Conservation (phyloP, 1,140 invertebrate genomes). For the Trichoplusia ni region DNA sequence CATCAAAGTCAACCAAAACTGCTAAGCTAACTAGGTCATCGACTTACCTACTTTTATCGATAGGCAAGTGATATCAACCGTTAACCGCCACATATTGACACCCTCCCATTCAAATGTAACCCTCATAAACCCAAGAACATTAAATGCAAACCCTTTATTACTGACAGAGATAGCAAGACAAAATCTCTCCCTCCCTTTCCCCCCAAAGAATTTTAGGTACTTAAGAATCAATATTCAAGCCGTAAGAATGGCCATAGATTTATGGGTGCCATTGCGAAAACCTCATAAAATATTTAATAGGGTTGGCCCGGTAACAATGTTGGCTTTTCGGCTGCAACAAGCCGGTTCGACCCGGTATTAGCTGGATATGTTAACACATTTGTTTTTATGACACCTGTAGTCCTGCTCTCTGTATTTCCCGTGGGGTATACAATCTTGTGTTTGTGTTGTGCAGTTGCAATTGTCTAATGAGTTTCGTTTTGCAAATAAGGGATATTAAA, state of each 20-base stretch:
- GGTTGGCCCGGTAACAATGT: conserved; percentile 12
- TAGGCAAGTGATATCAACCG: too few species aligned
- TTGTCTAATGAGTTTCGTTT: too few species aligned
- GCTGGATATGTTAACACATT: too few species aligned
- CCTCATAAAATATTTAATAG: conserved; percentile 20
- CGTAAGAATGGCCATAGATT: neutral
- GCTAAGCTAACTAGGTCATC: too few species aligned
- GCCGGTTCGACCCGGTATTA: neutral
- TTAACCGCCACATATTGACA: conserved; percentile 10
- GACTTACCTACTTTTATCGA: too few species aligned
- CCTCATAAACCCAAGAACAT: conserved; percentile 6
- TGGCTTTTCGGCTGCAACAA: neutral
- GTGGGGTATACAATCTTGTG: too few species aligned
- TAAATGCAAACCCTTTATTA: conserved; percentile 13
- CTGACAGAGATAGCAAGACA: neutral
- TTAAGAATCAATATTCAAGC: conserved; percentile 10
- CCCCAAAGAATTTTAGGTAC: neutral
- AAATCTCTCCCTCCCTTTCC: neutral
- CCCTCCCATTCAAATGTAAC: neutral
- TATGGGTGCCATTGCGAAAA: conserved; percentile 1
- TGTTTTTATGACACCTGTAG: too few species aligned
- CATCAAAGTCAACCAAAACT: too few species aligned
- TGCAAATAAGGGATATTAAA: too few species aligned
- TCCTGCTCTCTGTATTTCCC: too few species aligned
- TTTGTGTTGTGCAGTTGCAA: too few species aligned